Evolutionary conservation across 2,113 vertebrate genomes (phyloP), one percentile per base, ranked within the genome.

Genomic region (Lophochroa leadbeateri): DNA sequence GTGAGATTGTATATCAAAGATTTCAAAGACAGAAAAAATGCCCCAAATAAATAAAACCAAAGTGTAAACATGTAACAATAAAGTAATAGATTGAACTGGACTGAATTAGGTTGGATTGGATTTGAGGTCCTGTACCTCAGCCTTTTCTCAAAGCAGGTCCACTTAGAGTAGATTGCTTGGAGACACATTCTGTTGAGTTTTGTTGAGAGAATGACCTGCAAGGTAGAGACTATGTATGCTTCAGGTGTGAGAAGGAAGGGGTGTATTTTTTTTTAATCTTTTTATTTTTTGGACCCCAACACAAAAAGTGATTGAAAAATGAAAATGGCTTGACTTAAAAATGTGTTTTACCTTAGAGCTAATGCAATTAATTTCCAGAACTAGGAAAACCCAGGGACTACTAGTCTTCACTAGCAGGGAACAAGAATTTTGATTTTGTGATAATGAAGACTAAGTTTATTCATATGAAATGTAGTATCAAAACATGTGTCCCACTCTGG

Each of bases 1-100:
- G 33, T 61, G 37, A 57, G 37, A 65, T 25, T 65, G 24, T 20
- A 31, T 28, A 41, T 75, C 0, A 1, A 72, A 52, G 17, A 70
- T 23, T 8, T 67, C 53, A 79, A 52, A 44, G 17, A 31, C 25
- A 58, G 7, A 2, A 74, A 58, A 77, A 74, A 47, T 27, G 2
- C 1, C 19, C 5, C 10, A 37, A 28, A 27, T 28, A 69, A 58
- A 58, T 28, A 50, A 80, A 47, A 9, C 1, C 5, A 53, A 75
- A 68, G 4, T n/a, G 6, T 19, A 37, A n/a, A 1, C 9, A 6
- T 8, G 11, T 9, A 60, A 65, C 0, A 1, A 35, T 11, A 15
- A 8, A 47, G 17, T 33, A 37, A 12, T 46, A 12, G 4, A 44
- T 17, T 53, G 8, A 7, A 82, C 50, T 9, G 6, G 0, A 10